These are phyloP conservation scores for Amphiprion clarkii DNA, from an alignment of 2,797 vertebrate genomes.

Conservation along the genomic window DNA sequence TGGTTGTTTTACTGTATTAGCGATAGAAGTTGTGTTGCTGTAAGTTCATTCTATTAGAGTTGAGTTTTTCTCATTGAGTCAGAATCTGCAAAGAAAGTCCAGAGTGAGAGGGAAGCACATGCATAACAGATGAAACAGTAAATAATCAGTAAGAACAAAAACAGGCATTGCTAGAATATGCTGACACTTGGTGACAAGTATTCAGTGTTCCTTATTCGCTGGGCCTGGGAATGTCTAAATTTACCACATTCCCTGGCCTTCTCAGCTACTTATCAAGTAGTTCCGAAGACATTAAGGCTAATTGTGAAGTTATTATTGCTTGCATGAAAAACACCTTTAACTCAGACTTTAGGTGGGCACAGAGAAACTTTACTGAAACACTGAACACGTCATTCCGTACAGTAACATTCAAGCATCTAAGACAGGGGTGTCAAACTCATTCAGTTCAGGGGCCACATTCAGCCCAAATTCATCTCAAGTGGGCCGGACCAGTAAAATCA, in stretches of 20 bases:
- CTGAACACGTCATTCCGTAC: too few species aligned
- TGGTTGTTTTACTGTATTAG: conserved; percentile 5
- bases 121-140: not conserved
- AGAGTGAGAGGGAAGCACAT: not conserved
- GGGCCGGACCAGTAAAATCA: too few species aligned
- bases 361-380: too few species aligned
- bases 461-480: too few species aligned
- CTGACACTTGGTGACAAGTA: not conserved
- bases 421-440: too few species aligned
- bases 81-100: not conserved
- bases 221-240: not conserved
- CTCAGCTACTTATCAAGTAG: not conserved
- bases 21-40: not conserved
- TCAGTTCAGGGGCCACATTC: too few species aligned
- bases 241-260: not conserved
- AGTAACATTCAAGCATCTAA: too few species aligned
- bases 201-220: not conserved
- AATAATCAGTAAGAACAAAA: not conserved
- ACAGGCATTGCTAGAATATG: not conserved
- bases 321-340: too few species aligned
- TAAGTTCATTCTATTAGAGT: not conserved
- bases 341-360: too few species aligned
- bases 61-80: not conserved
- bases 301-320: too few species aligned
- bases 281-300: too few species aligned